Evolutionary conservation across 2,888 invertebrate genomes (phyloP).

Genomic region (Euplexia lucipara): DNA sequence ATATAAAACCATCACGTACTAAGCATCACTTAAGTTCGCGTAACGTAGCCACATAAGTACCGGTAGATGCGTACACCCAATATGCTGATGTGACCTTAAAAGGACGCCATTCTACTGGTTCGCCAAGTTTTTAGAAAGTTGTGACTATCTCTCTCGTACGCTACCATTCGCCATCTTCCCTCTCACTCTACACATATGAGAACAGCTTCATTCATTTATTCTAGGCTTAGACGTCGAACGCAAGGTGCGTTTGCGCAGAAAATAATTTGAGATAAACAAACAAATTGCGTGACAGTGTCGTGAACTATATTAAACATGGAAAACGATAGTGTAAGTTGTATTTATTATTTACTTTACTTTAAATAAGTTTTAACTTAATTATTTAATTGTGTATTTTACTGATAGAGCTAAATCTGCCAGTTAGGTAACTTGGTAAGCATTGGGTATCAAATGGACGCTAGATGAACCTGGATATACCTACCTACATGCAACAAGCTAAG

Average conservation of each 20-base stretch:
- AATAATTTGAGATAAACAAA: slow-evolving; percentile 44
- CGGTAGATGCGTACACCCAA: slow-evolving; percentile 22
- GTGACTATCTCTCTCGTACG: slow-evolving; percentile 70
- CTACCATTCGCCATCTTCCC: slow-evolving; percentile 24
- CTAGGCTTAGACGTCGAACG: slow-evolving; percentile 67
- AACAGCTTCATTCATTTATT: slow-evolving; percentile 68
- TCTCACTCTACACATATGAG: slow-evolving; percentile 70
- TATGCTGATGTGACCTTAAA: slow-evolving; percentile 88
- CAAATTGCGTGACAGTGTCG: slow-evolving; percentile 33
- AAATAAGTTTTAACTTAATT: not conserved
- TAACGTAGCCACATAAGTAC: slow-evolving; percentile 20
- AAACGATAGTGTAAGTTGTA: slow-evolving; percentile 45
- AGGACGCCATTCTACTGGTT: slow-evolving; percentile 72
- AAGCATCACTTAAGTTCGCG: slow-evolving; percentile 11
- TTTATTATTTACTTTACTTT: not conserved
- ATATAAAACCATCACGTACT: slow-evolving; percentile 1
- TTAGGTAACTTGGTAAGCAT: slow-evolving; percentile 12
- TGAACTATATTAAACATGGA: slow-evolving; percentile 51
- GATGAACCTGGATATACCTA: too few species aligned
- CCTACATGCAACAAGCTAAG: too few species aligned
- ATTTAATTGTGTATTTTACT: not conserved
- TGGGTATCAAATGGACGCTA: not conserved
- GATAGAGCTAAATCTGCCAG: slow-evolving; percentile 7
- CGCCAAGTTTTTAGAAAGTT: slow-evolving; percentile 86
- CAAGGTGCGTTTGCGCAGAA: slow-evolving; percentile 54